Conservation (phyloP, 2,797 vertebrate species). For the Hephaestus fuliginosus region DNA sequence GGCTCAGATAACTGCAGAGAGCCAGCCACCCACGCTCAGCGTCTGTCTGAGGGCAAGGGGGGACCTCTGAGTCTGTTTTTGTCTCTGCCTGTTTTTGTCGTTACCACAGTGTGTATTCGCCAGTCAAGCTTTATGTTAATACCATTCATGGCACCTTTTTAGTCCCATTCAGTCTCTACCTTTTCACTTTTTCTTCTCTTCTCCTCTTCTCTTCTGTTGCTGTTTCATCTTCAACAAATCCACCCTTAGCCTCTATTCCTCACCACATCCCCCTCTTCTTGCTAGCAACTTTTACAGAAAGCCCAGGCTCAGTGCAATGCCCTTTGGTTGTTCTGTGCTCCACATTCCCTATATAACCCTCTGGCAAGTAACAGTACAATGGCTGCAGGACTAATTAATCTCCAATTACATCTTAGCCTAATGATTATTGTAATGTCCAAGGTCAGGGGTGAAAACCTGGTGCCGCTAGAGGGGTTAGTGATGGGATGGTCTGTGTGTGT, state of each 20-base stretch:
- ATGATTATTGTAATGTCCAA: constrained; percentile 56
- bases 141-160: constrained; percentile 29
- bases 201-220: not conserved
- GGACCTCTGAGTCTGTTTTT: constrained; percentile 64
- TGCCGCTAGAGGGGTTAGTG: not conserved
- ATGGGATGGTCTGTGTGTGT: constrained; percentile 14
- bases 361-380: constrained; percentile 36
- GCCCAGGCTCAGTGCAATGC: constrained; percentile 13
- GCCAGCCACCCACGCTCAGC: constrained; percentile 67
- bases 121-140: constrained; percentile 17
- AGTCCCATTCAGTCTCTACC: constrained; percentile 11
- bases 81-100: constrained; percentile 50
- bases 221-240: not conserved
- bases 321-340: constrained; percentile 64
- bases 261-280: constrained; percentile 17
- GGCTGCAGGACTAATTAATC: constrained; percentile 47
- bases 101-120: constrained; percentile 53
- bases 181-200: not conserved
- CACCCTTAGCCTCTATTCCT: constrained; percentile 16
- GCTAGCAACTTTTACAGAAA: constrained; percentile 22
- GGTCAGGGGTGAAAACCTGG: constrained; percentile 45
- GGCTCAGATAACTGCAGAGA: constrained; percentile 72
- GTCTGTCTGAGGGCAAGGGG: constrained; percentile 67
- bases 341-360: constrained; percentile 54
- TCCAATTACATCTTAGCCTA: constrained; percentile 60